Evolutionary conservation across 53 echinoderm and acorn worm species (phyloP), one percentile per base, ranked within the genome.

Genomic region (Holothuria scabra): DNA sequence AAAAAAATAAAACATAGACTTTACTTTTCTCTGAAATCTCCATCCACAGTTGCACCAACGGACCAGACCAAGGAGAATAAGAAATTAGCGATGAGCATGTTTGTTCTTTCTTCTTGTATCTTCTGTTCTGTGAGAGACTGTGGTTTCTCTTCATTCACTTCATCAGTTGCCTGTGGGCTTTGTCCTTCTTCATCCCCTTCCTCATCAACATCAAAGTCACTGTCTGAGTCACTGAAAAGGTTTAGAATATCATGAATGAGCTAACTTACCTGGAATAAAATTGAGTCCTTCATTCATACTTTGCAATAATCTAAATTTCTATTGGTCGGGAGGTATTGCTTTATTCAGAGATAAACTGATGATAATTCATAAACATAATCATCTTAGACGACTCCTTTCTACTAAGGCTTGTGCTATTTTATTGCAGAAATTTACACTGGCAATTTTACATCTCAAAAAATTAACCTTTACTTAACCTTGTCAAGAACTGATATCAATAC

Each of bases 61-160:
- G 96, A 93, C 96, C 96, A 96, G 22, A 96, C 96, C 28, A 96
- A 28, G 14, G 91, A 90, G 76, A 96, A 96, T 72, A 96, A 90
- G 84, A 96, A 96, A 80, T 96, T 88, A 56, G 88, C 92, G 32
- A 96, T 76, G 18, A 96, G 82, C 96, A 96, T 93, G 80, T 89
- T 91, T 34, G 96, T 90, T 58, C 96, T 83, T 66, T 96, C 96
- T 61, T 96, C 96, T 44, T 90, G 87, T 20, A 96, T 37, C 85
- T 92, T 96, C 88, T 93, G 93, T 59, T 96, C 96, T 22, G 96
- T 90, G 31, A 93, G 86, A 35, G 96, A 90, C 3, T 84, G 76
- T 30, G 82, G 46, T 24, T 69, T 59, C 25, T 66, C 82, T 8
- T 86, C 90, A 16, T 91, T 93, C 11, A 80, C 89, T 24, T 90